A percentile compares a stretch with the other conserved stretches of the same genome.
These are phyloP conservation scores for Scaeva pyrastri DNA, from an alignment of 2,888 invertebrate species.

Conservation along the genomic window DNA sequence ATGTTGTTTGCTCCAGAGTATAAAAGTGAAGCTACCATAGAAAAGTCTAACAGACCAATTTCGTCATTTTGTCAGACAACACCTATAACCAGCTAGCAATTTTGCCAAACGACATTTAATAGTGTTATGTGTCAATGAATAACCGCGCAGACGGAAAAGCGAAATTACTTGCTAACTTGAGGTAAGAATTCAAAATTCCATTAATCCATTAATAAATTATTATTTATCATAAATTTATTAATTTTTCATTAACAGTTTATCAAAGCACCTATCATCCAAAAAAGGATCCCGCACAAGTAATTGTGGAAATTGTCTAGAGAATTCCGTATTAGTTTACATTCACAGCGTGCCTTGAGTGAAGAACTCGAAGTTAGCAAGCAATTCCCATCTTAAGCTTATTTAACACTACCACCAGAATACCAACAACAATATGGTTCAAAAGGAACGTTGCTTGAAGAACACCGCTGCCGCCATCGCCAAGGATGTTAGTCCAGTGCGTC, in stretches of 20 bases:
- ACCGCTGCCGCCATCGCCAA: slow-evolving; percentile 78
- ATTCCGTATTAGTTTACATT: slow-evolving; percentile 91
- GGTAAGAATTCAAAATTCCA: slow-evolving; percentile 78
- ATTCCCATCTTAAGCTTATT: slow-evolving; percentile 18
- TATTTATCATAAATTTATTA: slow-evolving; percentile 7
- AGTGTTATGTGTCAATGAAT: slow-evolving; percentile 82
- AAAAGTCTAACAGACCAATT: slow-evolving; percentile 49
- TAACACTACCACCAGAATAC: neutral
- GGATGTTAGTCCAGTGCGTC: slow-evolving; percentile 80
- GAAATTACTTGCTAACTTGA: slow-evolving; percentile 82
- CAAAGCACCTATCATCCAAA: slow-evolving; percentile 91
- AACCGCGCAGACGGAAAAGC: slow-evolving; percentile 82
- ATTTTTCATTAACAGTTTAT: slow-evolving; percentile 86
- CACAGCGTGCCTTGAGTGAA: slow-evolving; percentile 93
- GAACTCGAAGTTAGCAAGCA: neutral
- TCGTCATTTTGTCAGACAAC: slow-evolving; percentile 32
- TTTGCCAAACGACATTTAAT: slow-evolving; percentile 38
- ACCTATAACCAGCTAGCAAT: slow-evolving; percentile 5
- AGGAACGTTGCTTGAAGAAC: slow-evolving; percentile 80
- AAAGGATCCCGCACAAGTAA: slow-evolving; percentile 94
- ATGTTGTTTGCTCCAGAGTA: slow-evolving; percentile 31
- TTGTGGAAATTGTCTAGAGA: slow-evolving; percentile 93
- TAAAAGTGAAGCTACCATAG: slow-evolving; percentile 50
- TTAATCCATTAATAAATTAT: neutral
- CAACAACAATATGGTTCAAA: slow-evolving; percentile 81